Conservation (phyloP, 2,113 vertebrate species). For the Halichoeres trimaculatus region DNA sequence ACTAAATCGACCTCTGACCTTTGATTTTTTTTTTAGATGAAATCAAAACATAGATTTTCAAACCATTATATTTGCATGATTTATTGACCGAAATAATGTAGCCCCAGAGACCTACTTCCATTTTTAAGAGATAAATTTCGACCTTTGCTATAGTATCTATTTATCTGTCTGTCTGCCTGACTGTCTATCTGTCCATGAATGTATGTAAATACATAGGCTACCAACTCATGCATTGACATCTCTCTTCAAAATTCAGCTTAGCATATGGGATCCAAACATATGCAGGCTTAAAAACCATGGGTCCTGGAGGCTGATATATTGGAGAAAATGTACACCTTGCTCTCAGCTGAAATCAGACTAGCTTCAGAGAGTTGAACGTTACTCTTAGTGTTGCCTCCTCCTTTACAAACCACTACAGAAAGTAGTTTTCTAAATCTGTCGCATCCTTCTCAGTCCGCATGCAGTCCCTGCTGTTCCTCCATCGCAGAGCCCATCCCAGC, state of each 20-base stretch:
- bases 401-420: background rate
- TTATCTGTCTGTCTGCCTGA: no score
- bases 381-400: background rate
- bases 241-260: no score
- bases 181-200: background rate
- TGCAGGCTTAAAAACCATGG: background rate
- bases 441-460: slow-evolving; percentile 51
- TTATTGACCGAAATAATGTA: background rate
- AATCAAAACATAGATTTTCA: background rate
- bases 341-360: background rate
- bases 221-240: no score
- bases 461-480: slow-evolving; percentile 33
- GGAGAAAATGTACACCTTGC: background rate
- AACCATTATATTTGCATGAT: background rate
- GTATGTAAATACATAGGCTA: background rate
- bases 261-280: no score
- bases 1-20: slow-evolving; percentile 8
- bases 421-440: slow-evolving; percentile 7
- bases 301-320: background rate
- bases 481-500: slow-evolving; percentile 72
- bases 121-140: no score
- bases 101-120: background rate
- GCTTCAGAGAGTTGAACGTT: no score
- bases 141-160: no score
- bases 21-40: no score